These are phyloP conservation scores for Prunella himalayana DNA, from an alignment of 2,113 vertebrate species.

Conservation along the genomic window DNA sequence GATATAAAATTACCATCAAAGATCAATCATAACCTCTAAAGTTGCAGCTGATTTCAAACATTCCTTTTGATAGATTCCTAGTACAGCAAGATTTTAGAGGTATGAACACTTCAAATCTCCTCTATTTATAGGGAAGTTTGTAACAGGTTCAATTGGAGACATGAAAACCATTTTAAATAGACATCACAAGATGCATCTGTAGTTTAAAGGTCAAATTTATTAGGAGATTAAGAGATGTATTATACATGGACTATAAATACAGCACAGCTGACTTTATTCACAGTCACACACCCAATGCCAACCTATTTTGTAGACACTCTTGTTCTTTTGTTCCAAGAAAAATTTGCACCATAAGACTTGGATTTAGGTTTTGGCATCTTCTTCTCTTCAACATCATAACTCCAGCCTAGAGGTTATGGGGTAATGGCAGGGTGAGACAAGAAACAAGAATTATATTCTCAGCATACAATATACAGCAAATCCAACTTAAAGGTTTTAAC, in stretches of 20 bases:
- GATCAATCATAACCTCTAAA: slow-evolving; percentile 47
- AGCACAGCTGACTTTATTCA: slow-evolving; percentile 82
- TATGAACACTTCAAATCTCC: slow-evolving; percentile 65
- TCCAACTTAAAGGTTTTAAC: background rate
- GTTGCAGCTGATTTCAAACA: slow-evolving; percentile 60
- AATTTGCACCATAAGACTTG: slow-evolving; percentile 96
- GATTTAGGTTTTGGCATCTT: slow-evolving; percentile 87
- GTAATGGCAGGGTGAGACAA: background rate
- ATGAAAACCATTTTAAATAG: slow-evolving; percentile 79
- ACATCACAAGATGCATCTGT: slow-evolving; percentile 68
- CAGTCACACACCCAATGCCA: slow-evolving; percentile 68
- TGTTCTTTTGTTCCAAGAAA: slow-evolving; percentile 97
- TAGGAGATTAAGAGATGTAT: slow-evolving; percentile 77
- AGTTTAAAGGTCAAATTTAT: slow-evolving; percentile 82
- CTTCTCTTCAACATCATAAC: slow-evolving; percentile 89
- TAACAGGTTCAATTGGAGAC: slow-evolving; percentile 69
- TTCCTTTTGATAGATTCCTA: slow-evolving; percentile 56
- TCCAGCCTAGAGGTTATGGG: slow-evolving; percentile 83
- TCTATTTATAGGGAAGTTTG: slow-evolving; percentile 68
- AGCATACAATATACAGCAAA: background rate
- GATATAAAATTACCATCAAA: slow-evolving; percentile 57
- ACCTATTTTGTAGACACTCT: slow-evolving; percentile 92
- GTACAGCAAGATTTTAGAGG: slow-evolving; percentile 58
- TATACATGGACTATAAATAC: slow-evolving; percentile 74
- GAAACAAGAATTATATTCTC: slow-evolving; percentile 35